Percentiles rank a stretch among this genome's conserved stretches.
Evolutionary conservation across 2,113 vertebrate genomes (phyloP).

Genomic region (human (Homo sapiens)): DNA sequence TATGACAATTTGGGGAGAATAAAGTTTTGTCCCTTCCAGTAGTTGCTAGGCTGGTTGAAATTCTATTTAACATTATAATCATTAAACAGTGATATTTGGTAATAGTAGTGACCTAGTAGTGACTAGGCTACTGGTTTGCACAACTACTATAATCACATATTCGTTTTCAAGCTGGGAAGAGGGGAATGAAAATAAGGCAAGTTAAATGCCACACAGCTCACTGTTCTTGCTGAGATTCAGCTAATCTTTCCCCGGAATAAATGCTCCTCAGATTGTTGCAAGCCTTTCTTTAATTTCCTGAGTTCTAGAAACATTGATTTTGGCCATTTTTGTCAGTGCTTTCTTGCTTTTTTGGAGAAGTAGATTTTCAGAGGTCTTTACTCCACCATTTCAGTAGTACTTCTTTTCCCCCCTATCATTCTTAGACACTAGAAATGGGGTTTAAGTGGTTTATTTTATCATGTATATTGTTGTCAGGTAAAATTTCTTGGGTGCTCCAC

Average conservation of each 20-base stretch:
- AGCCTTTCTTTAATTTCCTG: not conserved
- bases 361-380: not conserved
- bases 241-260: not conserved
- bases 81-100: not conserved
- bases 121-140: not conserved
- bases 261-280: not conserved
- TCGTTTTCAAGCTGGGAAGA: not conserved
- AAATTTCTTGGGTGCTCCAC: not conserved
- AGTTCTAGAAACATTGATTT: not conserved
- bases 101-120: not conserved
- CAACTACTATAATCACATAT: not conserved
- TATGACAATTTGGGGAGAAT: not conserved
- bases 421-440: not conserved
- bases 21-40: not conserved
- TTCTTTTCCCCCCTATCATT: not conserved
- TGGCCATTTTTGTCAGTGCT: not conserved
- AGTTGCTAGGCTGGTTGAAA: not conserved
- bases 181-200: not conserved
- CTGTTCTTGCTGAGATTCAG: not conserved
- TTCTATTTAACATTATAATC: not conserved
- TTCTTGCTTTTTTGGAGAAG: not conserved
- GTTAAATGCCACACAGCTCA: not conserved
- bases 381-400: not conserved
- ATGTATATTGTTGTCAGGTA: not conserved
- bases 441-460: not conserved